A percentile compares a stretch with the other conserved stretches of the same genome.
phyloP scores from a whole-genome alignment of 35 echinoderm and acorn worm species.

The Chiridota heheva region DNA sequence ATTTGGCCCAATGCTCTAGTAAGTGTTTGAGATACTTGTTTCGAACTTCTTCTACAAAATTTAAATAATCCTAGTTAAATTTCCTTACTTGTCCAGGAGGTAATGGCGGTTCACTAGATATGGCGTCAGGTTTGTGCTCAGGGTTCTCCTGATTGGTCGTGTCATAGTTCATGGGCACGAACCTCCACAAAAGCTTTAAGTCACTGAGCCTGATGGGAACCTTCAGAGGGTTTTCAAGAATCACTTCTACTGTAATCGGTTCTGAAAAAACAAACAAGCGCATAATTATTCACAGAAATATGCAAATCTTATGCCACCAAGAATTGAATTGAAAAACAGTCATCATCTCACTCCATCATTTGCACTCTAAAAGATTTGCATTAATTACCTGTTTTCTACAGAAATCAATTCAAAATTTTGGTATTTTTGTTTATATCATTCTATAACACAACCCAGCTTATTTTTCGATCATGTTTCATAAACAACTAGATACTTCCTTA shows the following conservation, averaged over 20 bases:
- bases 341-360: too few species aligned
- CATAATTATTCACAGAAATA: neutral
- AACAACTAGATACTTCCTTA: too few species aligned
- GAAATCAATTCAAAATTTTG: neutral
- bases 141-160: constrained; percentile 82
- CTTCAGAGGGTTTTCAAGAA: constrained; percentile 90
- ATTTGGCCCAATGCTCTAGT: too few species aligned
- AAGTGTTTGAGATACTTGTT: too few species aligned
- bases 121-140: constrained; percentile 65
- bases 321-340: neutral
- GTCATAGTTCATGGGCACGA: constrained; percentile 74
- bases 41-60: neutral
- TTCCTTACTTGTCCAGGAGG: constrained; percentile 10
- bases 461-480: too few species aligned
- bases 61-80: neutral
- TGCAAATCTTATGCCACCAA: neutral
- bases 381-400: neutral
- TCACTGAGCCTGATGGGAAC: constrained; percentile 70
- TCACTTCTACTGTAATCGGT: constrained; percentile 82
- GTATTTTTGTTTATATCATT: too few species aligned
- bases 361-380: neutral
- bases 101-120: constrained; percentile 76
- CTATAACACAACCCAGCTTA: too few species aligned
- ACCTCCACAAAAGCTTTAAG: constrained; percentile 85
- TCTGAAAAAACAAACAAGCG: constrained; percentile 46